Conservation (phyloP, 2,113 vertebrate genomes). For the Hypocryptadius cinnamomeus region DNA sequence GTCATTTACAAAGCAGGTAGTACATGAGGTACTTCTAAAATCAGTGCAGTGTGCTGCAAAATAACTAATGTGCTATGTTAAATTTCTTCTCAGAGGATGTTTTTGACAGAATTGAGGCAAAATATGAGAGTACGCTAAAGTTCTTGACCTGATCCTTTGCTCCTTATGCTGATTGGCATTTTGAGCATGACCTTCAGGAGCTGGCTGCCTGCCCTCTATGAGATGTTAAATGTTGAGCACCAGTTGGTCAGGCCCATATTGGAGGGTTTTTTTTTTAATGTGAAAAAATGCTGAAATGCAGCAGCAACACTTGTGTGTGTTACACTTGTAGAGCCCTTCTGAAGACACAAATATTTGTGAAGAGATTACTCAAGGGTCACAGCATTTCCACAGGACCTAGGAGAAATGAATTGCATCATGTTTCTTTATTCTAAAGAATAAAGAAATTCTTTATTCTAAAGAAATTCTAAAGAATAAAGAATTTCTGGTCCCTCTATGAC, state of each 20-base stretch:
- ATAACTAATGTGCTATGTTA: not conserved
- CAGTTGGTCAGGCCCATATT: not conserved
- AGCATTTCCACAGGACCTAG: not conserved
- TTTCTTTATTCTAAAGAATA: not conserved
- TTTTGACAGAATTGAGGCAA: not conserved
- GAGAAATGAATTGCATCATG: accelerated
- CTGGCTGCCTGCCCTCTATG: not conserved
- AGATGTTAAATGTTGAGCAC: not conserved
- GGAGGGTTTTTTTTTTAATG: accelerated
- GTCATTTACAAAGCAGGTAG: not conserved
- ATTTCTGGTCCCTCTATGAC: not conserved
- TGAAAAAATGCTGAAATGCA: not conserved
- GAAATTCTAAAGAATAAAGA: too few species aligned
- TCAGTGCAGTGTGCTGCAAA: not conserved
- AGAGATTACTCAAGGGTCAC: not conserved
- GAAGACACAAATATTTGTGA: not conserved
- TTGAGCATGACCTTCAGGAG: not conserved
- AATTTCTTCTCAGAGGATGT: not conserved
- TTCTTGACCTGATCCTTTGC: not conserved
- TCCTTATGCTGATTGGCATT: not conserved
- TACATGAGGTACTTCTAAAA: not conserved
- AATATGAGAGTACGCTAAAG: not conserved
- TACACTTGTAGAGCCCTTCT: not conserved
- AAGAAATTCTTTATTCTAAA: not conserved
- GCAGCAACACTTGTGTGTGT: not conserved